Evolutionary conservation across 2,888 invertebrate genomes (phyloP).

Genomic region (Caenorhabditis afra): DNA sequence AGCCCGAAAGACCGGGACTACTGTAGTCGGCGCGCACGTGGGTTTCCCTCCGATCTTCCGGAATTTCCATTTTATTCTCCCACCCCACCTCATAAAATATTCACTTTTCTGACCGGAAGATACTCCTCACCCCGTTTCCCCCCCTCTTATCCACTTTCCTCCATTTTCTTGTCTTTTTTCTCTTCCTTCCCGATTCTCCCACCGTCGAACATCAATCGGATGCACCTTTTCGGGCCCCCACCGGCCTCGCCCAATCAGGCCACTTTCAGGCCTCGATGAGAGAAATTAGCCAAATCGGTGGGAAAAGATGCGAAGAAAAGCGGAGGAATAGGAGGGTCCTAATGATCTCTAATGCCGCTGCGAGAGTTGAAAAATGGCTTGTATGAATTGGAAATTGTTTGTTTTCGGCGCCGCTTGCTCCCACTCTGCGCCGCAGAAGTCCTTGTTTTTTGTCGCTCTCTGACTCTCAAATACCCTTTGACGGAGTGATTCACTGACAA

Average conservation of each 20-base stretch:
- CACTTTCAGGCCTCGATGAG: constrained; percentile 1
- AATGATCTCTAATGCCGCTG: constrained; percentile 41
- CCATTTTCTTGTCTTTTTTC: constrained; percentile 21
- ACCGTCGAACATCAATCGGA: neutral
- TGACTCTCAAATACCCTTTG: constrained; percentile 43
- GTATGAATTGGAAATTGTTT: constrained; percentile 52
- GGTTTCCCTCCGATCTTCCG: constrained; percentile 6
- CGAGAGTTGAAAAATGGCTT: constrained; percentile 45
- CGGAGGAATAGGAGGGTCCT: constrained; percentile 1
- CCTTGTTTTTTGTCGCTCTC: constrained; percentile 33
- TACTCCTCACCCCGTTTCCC: constrained; percentile 28
- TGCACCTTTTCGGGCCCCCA: too few species aligned
- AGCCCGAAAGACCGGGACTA: too few species aligned
- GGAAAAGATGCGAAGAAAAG: too few species aligned
- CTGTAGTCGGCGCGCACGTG: too few species aligned
- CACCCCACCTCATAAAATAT: constrained; percentile 41
- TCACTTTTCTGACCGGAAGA: constrained; percentile 48
- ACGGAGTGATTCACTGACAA: constrained; percentile 28
- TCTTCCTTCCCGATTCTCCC: constrained; percentile 24
- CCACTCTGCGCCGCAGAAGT: too few species aligned
- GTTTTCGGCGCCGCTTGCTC: constrained; percentile 22
- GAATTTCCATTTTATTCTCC: constrained; percentile 19
- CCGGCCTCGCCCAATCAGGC: too few species aligned
- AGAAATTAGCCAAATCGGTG: constrained; percentile 36
- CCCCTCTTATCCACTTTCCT: neutral